Evolutionary conservation across 2,888 invertebrate species (phyloP), one percentile per base, ranked within the genome.

Genomic region (Chymomyza caudatula): DNA sequence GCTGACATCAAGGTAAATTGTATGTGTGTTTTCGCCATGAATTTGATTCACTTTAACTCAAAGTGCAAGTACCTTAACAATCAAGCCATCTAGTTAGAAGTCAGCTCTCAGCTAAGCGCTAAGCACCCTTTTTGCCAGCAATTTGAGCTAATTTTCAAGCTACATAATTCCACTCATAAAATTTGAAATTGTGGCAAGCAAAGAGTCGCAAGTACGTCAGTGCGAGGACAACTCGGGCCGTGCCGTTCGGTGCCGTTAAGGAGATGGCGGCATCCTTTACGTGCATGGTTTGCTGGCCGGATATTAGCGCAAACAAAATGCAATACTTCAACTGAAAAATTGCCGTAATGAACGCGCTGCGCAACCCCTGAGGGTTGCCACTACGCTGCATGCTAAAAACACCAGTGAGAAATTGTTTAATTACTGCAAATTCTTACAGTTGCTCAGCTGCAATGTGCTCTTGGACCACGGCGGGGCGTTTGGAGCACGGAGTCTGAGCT

Each of bases 251-350:
- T 47, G 15, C 1, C 47, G 29, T 8, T 11, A 37, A 37, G 5
- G 29, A 8, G 29, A 11, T 13, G 15, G 3, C 53, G 53, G 51
- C 51, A 8, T 5, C 44, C 19, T 19, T 15, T 53, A 54, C 60
- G 64, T 58, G 29, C 52, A 63, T 29, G 58, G 29, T 23, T 55
- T 44, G 23, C 58, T 49, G 59, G 68, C 69, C 84, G 86, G 80
- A 80, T 86, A 80, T 80, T 86, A 86, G 76, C 71, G 86, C 86
- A 81, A 86, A 86, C 86, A 81, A 86, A 80, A 86, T 80, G 80
- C 86, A 86, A 84, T 86, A 86, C 86, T 80, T 81, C 85, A 86
- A 84, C 73, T 80, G 80, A 80, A 84, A 80, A 80, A 80, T 80
- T 86, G 76, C 78, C 86, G 78, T 86, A 80, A 86, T 81, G 80